These are phyloP conservation scores for Sylvilagus floridanus DNA, from an alignment of 2,797 vertebrate genomes.

Conservation along the genomic window DNA sequence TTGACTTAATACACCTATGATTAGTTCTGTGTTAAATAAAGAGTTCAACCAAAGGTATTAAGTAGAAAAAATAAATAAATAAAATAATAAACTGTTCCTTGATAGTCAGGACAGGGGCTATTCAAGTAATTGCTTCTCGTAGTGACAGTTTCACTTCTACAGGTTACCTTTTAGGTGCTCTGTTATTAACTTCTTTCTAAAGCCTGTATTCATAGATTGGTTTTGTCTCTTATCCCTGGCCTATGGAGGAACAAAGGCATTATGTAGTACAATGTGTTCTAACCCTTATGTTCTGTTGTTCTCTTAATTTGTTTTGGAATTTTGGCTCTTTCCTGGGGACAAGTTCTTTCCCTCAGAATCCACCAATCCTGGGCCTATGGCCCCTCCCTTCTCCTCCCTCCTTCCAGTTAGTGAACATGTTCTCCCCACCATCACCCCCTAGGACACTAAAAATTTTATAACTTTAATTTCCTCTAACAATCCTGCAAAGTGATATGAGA, in stretches of 20 bases:
- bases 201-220: not conserved
- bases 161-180: no score
- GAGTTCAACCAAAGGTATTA: no score
- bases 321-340: conserved; percentile 26
- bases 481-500: not conserved
- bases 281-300: not conserved
- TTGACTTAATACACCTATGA: no score
- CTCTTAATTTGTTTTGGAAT: conserved; percentile 46
- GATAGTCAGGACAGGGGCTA: no score
- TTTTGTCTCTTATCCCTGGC: conserved; percentile 38
- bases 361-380: not conserved
- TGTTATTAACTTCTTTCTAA: conserved; percentile 24
- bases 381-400: not conserved
- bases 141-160: no score
- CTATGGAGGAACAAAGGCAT: not conserved
- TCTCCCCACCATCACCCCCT: not conserved
- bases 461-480: conserved; percentile 20
- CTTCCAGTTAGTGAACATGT: not conserved
- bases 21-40: no score
- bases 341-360: not conserved
- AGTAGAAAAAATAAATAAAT: no score
- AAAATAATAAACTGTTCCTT: no score
- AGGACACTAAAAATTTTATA: not conserved
- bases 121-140: no score
- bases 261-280: not conserved